A percentile compares a stretch with the other conserved stretches of the same genome.
Evolutionary conservation across 2,113 vertebrate genomes (phyloP).

Genomic region (Oryzias melastigma): DNA sequence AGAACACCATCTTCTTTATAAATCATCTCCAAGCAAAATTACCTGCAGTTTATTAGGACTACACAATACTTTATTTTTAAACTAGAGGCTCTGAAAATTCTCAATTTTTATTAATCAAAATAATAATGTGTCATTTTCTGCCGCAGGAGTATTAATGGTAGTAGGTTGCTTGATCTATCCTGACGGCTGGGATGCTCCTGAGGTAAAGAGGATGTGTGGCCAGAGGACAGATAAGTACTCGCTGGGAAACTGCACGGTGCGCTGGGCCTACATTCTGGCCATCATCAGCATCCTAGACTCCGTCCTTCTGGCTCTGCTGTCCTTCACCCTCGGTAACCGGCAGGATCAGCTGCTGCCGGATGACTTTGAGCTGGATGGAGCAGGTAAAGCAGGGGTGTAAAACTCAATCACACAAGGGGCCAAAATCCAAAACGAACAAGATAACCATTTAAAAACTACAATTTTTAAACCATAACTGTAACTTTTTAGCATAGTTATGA

Average conservation of each 20-base stretch:
- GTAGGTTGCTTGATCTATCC: conserved; percentile 97
- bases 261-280: conserved; percentile 98
- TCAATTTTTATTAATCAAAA: conserved; percentile 23
- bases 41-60: too few relatives aligned
- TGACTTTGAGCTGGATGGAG: conserved; percentile 86
- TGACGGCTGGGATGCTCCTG: conserved; percentile 90
- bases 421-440: too few relatives aligned
- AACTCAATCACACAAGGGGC: too few relatives aligned
- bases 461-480: too few relatives aligned
- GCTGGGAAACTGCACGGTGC: conserved; percentile 92
- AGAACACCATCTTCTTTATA: too few relatives aligned
- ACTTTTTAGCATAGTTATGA: too few relatives aligned
- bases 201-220: conserved; percentile 91
- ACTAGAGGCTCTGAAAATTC: not conserved
- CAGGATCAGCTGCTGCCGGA: conserved; percentile 94
- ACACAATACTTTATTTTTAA: too few relatives aligned
- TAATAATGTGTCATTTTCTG: conserved; percentile 13
- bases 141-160: conserved; percentile 83
- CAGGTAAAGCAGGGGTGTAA: conserved; percentile 60
- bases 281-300: conserved; percentile 94
- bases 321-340: conserved; percentile 91
- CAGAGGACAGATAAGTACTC: conserved; percentile 90
- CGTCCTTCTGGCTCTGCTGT: conserved; percentile 87
- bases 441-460: too few relatives aligned
- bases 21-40: too few relatives aligned